Evolutionary conservation across 2,888 invertebrate species (phyloP), one percentile per base, ranked within the genome.

Genomic region (Druceiella hillmani): DNA sequence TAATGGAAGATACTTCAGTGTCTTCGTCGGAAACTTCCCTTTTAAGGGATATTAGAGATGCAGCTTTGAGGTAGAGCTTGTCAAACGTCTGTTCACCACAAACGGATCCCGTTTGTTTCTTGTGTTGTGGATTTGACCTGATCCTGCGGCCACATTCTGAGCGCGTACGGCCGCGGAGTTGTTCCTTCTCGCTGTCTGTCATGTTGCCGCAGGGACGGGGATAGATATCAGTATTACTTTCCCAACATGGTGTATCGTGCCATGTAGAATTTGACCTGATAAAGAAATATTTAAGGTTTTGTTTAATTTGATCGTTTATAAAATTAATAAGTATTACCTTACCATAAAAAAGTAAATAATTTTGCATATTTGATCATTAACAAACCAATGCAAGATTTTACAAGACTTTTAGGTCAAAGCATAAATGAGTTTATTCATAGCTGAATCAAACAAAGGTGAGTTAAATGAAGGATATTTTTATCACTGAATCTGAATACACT

Each of bases 131-230:
- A 28, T 53, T 54, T 6, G 38, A 46, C 4, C 70, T 62, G 7
- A 75, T 65, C 14, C 72, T 70, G 40, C 75, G 71, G 11, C 81
- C 79, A 40, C 79, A 79, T 54, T 85, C 86, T 0, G 85, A 86
- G 27, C 79, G 76, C 0, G 83, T 76, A 39, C 81, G 74, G 0
- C 74, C 75, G 2, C 76, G 67, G 6, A 78, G 53, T 4, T 77
- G 73, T 47, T 77, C 79, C 53, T 87, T 87, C 54, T 87, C 87
- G 5, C 76, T 82, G 58, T 88, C 87, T 1, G 87, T 87, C 64
- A 85, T 78, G 58, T 87, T 88, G 10, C 87, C 86, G 45, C 84
- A 79, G 0, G 87, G 87, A 33, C 79, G 79, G 2, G 87, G 87
- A 57, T 87, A 87, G 38, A 87, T 78, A 58, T 87, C 87, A 0